Evolutionary conservation across 2,888 invertebrate genomes (phyloP).

Genomic region (Mesorhabditis spiculigera): DNA sequence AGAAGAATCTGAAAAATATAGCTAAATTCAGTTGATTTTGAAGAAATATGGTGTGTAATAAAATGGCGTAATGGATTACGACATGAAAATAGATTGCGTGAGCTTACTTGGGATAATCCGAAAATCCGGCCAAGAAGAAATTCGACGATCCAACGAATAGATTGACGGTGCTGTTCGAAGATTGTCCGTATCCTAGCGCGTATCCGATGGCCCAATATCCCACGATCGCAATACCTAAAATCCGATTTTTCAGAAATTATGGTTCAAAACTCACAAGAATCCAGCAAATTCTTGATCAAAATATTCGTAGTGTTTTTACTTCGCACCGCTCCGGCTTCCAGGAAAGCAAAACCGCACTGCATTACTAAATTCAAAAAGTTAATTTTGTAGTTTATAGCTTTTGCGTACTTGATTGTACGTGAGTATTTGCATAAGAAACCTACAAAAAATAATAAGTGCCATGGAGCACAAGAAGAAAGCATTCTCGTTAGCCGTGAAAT

Average conservation of each 20-base stretch:
- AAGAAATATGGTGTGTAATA: too few species aligned
- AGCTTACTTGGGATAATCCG: constrained; percentile 46
- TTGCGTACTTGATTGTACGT: too few species aligned
- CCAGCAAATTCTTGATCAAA: constrained; percentile 64
- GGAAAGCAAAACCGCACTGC: constrained; percentile 65
- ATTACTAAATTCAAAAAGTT: constrained; percentile 57
- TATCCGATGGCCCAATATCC: constrained; percentile 64
- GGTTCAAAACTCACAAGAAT: constrained; percentile 62
- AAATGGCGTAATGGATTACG: too few species aligned
- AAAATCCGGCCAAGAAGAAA: constrained; percentile 44
- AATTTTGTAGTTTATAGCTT: not conserved
- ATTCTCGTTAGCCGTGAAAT: constrained; percentile 48
- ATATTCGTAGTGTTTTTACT: constrained; percentile 65
- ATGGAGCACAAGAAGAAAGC: constrained; percentile 54
- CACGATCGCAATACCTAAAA: constrained; percentile 58
- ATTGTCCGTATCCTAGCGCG: constrained; percentile 61
- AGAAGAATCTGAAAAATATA: constrained; percentile 63
- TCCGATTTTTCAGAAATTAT: too few species aligned
- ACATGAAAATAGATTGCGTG: too few species aligned
- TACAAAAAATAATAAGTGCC: constrained; percentile 55
- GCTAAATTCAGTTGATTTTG: too few species aligned
- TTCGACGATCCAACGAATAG: constrained; percentile 60
- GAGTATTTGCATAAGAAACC: too few species aligned
- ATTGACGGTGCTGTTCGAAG: constrained; percentile 49
- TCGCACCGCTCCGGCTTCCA: constrained; percentile 63